A percentile compares a stretch with the other conserved stretches of the same genome.
Conservation (phyloP, 92 coral and sea anemone genomes). For the Diadumene lineata region DNA sequence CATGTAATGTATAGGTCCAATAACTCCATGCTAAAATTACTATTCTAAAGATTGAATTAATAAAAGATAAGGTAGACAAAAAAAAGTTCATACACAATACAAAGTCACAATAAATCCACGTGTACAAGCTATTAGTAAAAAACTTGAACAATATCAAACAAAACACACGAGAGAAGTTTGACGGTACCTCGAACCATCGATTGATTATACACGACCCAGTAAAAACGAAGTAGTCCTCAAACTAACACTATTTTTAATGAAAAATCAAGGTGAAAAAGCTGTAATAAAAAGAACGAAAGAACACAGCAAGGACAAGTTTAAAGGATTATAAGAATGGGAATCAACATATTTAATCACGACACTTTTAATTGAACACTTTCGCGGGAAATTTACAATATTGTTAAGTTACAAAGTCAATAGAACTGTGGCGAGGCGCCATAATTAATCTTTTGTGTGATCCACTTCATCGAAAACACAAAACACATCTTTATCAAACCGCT, state of each 20-base stretch:
- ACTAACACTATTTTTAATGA: neutral
- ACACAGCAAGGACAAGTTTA: neutral
- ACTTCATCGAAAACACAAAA: neutral
- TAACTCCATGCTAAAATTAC: too few species aligned
- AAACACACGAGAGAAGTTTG: too few species aligned
- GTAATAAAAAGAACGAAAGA: neutral
- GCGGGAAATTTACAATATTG: neutral
- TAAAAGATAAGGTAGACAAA: neutral
- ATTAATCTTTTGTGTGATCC: neutral
- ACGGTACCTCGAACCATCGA: too few species aligned
- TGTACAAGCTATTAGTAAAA: neutral
- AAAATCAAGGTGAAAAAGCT: neutral
- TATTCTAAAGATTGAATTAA: too few species aligned
- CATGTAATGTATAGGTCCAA: too few species aligned
- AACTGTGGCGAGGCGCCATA: neutral
- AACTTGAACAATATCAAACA: neutral
- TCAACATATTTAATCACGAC: neutral
- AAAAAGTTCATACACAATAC: neutral
- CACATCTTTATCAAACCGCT: conserved; percentile 1
- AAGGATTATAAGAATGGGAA: neutral
- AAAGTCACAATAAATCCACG: neutral
- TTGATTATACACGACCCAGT: too few species aligned
- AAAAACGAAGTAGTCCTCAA: neutral
- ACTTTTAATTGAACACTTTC: neutral
- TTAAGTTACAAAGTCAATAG: neutral